phyloP scores from a whole-genome alignment of 2,113 vertebrate genomes.

The Apteryx owenii region DNA sequence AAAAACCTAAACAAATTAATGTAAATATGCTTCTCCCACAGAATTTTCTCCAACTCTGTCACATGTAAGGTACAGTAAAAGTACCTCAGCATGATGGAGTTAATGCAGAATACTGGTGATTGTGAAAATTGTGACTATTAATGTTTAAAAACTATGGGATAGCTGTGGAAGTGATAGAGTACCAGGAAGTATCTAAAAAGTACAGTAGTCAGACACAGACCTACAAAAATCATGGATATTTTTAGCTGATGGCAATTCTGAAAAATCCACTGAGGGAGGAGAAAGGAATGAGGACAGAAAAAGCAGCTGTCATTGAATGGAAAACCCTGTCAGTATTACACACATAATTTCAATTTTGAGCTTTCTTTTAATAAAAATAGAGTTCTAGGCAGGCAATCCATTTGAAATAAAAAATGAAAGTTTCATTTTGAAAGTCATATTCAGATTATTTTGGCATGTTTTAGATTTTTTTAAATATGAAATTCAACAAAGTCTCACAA shows the following conservation, averaged over 20 bases:
- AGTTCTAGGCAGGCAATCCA: slow-evolving; percentile 27
- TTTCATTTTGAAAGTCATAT: slow-evolving; percentile 42
- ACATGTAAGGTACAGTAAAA: not conserved
- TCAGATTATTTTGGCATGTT: slow-evolving; percentile 50
- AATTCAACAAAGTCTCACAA: slow-evolving; percentile 57
- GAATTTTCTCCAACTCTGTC: not conserved
- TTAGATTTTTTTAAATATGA: slow-evolving; percentile 17
- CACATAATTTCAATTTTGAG: slow-evolving; percentile 10
- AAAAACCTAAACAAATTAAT: not conserved
- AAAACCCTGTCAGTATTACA: slow-evolving; percentile 51
- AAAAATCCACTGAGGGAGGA: slow-evolving; percentile 9
- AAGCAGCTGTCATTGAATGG: slow-evolving; percentile 45
- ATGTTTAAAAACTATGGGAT: not conserved
- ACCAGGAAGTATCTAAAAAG: not conserved
- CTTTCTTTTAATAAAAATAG: not conserved
- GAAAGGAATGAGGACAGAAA: slow-evolving; percentile 20
- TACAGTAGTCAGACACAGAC: slow-evolving; percentile 31
- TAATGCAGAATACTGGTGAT: not conserved
- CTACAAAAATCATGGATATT: slow-evolving; percentile 39
- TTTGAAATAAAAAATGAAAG: slow-evolving; percentile 23
- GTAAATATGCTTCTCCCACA: not conserved
- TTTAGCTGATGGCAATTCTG: slow-evolving; percentile 41
- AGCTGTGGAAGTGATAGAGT: not conserved
- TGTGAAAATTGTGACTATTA: not conserved
- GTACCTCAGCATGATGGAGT: not conserved